Percentiles rank a stretch among this genome's conserved stretches.
Conservation (phyloP, 2,888 invertebrate species). For the Drosophila putrida region DNA sequence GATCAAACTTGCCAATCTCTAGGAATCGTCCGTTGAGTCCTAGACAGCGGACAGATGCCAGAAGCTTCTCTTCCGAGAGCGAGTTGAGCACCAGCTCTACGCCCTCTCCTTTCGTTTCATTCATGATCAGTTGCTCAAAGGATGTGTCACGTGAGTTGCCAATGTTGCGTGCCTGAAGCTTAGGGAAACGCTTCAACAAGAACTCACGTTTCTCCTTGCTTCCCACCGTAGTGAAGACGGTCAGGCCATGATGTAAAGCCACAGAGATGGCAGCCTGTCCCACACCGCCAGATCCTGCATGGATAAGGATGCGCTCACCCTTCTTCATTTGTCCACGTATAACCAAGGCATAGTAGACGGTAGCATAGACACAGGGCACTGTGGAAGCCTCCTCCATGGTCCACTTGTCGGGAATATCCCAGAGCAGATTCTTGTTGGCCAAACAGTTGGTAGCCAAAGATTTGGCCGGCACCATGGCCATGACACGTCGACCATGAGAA, state of each 20-base stretch:
- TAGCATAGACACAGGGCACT: slow-evolving; percentile 97
- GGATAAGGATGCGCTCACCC: slow-evolving; percentile 94
- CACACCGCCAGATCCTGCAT: slow-evolving; percentile 98
- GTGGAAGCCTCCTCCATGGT: slow-evolving; percentile 96
- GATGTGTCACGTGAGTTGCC: slow-evolving; percentile 96
- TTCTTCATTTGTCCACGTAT: slow-evolving; percentile 94
- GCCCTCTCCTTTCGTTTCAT: slow-evolving; percentile 94
- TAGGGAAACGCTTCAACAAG: slow-evolving; percentile 94
- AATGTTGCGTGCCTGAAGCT: slow-evolving; percentile 91
- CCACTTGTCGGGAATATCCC: slow-evolving; percentile 96
- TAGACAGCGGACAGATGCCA: slow-evolving; percentile 96
- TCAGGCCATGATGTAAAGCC: slow-evolving; percentile 94
- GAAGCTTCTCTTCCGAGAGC: slow-evolving; percentile 96
- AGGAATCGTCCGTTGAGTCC: slow-evolving; percentile 97
- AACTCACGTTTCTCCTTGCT: slow-evolving; percentile 94
- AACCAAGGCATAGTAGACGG: slow-evolving; percentile 95
- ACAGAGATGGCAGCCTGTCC: slow-evolving; percentile 98
- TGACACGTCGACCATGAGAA: slow-evolving; percentile 91
- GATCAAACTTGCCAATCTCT: slow-evolving; percentile 99
- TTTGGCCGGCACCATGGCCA: slow-evolving; percentile 96
- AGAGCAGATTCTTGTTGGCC: slow-evolving; percentile 93
- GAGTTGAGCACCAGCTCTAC: slow-evolving; percentile 99
- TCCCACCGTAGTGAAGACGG: slow-evolving; percentile 96
- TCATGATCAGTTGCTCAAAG: slow-evolving; percentile 95
- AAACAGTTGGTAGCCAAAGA: slow-evolving; percentile 96